Evolutionary conservation across 2,113 vertebrate species (phyloP).

Genomic region (Apteryx owenii): DNA sequence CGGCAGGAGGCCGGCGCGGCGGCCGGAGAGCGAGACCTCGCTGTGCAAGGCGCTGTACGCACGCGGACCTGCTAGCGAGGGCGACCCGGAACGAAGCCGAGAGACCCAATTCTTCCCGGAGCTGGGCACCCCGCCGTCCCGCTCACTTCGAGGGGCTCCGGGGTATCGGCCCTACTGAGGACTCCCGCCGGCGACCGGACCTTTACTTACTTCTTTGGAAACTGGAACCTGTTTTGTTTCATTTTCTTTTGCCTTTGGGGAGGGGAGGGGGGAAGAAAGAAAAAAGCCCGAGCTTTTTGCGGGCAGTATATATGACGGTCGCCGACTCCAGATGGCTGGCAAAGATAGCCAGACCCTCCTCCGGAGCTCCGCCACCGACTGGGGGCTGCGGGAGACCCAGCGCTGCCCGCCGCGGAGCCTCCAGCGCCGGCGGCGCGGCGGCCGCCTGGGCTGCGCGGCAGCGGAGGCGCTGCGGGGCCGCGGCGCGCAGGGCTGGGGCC

Average conservation of each 20-base stretch:
- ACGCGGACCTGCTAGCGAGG: not conserved
- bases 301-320: not conserved
- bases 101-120: not conserved
- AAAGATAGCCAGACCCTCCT: not conserved
- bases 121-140: not conserved
- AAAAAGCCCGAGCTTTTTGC: not conserved
- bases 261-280: too few relatives aligned
- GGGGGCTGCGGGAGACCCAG: not conserved
- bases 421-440: not conserved
- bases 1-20: too few relatives aligned
- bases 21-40: too few relatives aligned
- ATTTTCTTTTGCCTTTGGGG: not conserved
- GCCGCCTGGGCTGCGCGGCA: not conserved
- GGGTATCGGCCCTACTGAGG: not conserved
- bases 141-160: not conserved
- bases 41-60: not conserved
- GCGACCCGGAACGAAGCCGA: too few relatives aligned
- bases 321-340: not conserved
- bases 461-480: too few relatives aligned
- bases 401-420: too few relatives aligned
- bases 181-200: not conserved
- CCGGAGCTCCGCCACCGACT: not conserved
- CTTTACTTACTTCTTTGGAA: not conserved
- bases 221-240: not conserved
- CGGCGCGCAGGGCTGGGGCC: not conserved